phyloP scores from a whole-genome alignment of 1,140 invertebrate genomes.

The Bathynomus jamesi region DNA sequence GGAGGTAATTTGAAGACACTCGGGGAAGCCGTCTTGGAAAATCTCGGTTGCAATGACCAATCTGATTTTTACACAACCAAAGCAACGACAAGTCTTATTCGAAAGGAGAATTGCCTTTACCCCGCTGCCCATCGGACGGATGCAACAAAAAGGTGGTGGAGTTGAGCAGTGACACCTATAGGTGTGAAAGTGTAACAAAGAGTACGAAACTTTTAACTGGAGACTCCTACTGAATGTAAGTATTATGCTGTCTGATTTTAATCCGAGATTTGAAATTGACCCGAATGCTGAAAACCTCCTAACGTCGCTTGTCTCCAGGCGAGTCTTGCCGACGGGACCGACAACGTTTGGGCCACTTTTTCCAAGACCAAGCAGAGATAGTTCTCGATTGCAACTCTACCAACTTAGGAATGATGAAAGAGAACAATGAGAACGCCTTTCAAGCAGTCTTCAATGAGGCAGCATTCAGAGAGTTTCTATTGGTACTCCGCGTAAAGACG shows the following conservation, averaged over 20 bases:
- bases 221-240: conserved; percentile 67
- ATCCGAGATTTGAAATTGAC: not conserved
- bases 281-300: no score
- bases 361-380: conserved; percentile 73
- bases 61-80: conserved; percentile 68
- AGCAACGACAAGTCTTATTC: conserved; percentile 59
- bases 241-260: not conserved
- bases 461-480: conserved; percentile 68
- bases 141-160: conserved; percentile 94
- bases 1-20: conserved; percentile 56
- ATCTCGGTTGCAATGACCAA: conserved; percentile 59
- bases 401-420: conserved; percentile 53
- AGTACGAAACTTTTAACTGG: conserved; percentile 77
- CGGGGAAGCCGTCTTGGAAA: conserved; percentile 57
- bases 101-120: conserved; percentile 74
- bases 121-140: conserved; percentile 74
- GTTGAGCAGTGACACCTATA: conserved; percentile 72
- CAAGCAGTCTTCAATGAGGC: conserved; percentile 59
- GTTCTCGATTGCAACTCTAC: conserved; percentile 67
- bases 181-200: conserved; percentile 87
- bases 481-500: conserved; percentile 74
- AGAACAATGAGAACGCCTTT: conserved; percentile 45
- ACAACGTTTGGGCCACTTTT: conserved; percentile 80
- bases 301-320: conserved; percentile 9
- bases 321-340: conserved; percentile 65